Evolutionary conservation across 2,113 vertebrate species (phyloP), one percentile per base, ranked within the genome.

Genomic region (Ammodytes dubius): DNA sequence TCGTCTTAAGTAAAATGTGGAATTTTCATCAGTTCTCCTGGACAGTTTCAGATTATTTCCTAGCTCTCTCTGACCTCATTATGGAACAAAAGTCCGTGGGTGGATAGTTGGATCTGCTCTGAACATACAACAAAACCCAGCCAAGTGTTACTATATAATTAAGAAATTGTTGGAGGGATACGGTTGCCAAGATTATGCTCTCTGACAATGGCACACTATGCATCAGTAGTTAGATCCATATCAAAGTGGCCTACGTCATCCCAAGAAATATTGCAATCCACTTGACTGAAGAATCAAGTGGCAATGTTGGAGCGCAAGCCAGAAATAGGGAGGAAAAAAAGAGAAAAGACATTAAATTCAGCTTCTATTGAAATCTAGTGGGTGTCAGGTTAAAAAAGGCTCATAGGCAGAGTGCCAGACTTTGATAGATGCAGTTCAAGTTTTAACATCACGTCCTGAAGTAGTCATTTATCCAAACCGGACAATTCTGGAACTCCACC

Each of bases 391-490:
- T 86, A 74, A 87, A 86, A 89, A 84, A 84, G 85, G 77, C 79
- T 89, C 52, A 35, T 13, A 56, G 91, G 91, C 83, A 86, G 7
- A 0, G 40, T 46, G 91, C 91, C 91, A 92, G 90, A 91, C 90
- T 79, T 84, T 91, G 91, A 92, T 87, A 81, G 86, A 93, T 92
- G 88, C 78, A 79, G 76, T 65, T 86, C 74, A 81, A 81, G 85
- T 60, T 89, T 79, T 85, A 86, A 81, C 85, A 88, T 86, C 66
- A 75, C 82, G 58, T 88, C 83, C 83, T 87, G 88, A 87, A 87
- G 77, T 85, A 85, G 83, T 84, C 84, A 88, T 91, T 91, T 92
- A 88, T 93, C 85, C 79, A 72, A 76, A 89, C 53, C 0, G 15
- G 81, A 87, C 70, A 78, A 83, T 83, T 79, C 83, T 93, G 89